Evolutionary conservation across 2,888 invertebrate species (phyloP), one percentile per base, ranked within the genome.

Genomic region (Noctua comes): DNA sequence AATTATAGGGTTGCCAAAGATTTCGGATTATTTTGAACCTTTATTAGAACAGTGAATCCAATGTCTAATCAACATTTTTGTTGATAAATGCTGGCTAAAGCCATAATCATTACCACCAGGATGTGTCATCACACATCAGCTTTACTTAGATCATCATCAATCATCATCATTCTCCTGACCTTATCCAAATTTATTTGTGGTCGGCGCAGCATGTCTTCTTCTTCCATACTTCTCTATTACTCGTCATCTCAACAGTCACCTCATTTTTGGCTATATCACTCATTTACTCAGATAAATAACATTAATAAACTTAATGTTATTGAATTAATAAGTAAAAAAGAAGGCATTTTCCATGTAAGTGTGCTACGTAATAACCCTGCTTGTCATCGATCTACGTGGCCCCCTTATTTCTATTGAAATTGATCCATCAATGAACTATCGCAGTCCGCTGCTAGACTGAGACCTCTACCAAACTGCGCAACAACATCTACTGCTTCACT

Each of bases 1-100:
- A 6, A 16, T 18, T 4, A 3, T 68, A 88, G 85, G 88, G 89
- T 72, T 89, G 84, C 1, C 51, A 71, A 71, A 8, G 18, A 1
- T 11, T 11, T 43, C 27, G 24, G 11, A 31, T 31, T 43, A 43
- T 66, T 40, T n/a, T n/a, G 40, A 31, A 31, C 31, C 2, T 16
- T 7, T 11, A 1, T 57, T 59, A 59, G 27, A 59, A 27, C 16
- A 59, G 59, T 59, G 16, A 59, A 31, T 62, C 18, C 18, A 18
- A 18, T 62, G 1, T 31, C 31, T 13, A 27, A 57, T 57, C n/a
- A 27, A 27, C 27, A 27, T 27, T 57, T n/a, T 13, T 13, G 54
- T 24, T 54, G 24, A 10, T 54, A 57, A n/a, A 11, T 57, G 13
- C n/a, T 59, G 6, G n/a, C 6, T 13, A 27, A 59, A 59, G 27